Percentiles rank a stretch among this genome's conserved stretches.
These are phyloP conservation scores for Iphiclides podalirius DNA, from an alignment of 2,888 invertebrate genomes.

Conservation along the genomic window DNA sequence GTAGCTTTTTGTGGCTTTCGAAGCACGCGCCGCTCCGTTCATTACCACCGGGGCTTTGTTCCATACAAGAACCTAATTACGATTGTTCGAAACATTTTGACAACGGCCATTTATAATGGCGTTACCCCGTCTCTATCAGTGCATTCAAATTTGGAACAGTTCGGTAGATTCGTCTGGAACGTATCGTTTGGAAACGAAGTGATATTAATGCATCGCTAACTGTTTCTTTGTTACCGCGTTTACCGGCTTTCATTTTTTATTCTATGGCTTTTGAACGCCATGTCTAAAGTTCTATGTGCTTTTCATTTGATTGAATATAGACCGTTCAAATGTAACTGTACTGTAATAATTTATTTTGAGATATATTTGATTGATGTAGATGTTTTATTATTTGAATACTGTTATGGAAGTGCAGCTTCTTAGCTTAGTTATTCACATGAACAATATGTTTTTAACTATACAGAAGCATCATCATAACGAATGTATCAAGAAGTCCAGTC, in stretches of 20 bases:
- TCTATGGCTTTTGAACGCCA: background rate
- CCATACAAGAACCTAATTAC: slow-evolving; percentile 73
- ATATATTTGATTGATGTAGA: too few species aligned
- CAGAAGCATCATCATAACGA: too few species aligned
- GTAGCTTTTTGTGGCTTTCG: slow-evolving; percentile 65
- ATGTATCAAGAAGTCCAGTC: too few species aligned
- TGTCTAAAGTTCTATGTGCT: background rate
- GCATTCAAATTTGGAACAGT: slow-evolving; percentile 33
- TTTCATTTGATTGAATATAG: background rate
- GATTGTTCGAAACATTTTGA: slow-evolving; percentile 74
- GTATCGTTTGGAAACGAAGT: slow-evolving; percentile 9
- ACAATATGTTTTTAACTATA: background rate
- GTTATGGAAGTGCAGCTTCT: too few species aligned
- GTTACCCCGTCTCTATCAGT: slow-evolving; percentile 52
- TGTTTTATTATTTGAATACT: too few species aligned
- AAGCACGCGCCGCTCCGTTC: slow-evolving; percentile 63
- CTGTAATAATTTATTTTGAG: too few species aligned
- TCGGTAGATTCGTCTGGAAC: slow-evolving; percentile 9
- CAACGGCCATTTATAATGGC: slow-evolving; percentile 71
- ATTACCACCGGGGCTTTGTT: slow-evolving; percentile 63
- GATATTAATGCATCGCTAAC: slow-evolving; percentile 4
- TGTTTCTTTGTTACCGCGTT: slow-evolving; percentile 13
- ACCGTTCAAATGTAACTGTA: too few species aligned
- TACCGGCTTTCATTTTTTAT: background rate
- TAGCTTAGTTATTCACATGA: too few species aligned